These are phyloP conservation scores for Xestia rhomboidea DNA, from an alignment of 2,888 invertebrate species.

Conservation along the genomic window DNA sequence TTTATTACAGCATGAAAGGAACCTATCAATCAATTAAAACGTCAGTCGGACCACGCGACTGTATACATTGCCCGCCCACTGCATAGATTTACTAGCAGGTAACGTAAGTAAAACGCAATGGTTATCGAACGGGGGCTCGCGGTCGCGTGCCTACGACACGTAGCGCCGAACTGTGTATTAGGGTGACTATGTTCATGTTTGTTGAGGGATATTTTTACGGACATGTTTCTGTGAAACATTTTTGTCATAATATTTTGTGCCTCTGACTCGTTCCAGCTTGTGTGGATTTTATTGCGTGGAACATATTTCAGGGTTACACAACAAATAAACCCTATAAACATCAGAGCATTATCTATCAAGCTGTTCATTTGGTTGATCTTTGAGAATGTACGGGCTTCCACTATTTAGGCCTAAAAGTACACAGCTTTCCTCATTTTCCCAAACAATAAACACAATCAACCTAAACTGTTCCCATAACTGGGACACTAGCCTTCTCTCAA, in stretches of 20 bases:
- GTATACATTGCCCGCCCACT: slow-evolving; percentile 35
- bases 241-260: background rate
- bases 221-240: background rate
- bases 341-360: background rate
- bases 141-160: slow-evolving; percentile 41
- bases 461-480: background rate
- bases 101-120: slow-evolving; percentile 58
- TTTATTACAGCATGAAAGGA: slow-evolving; percentile 25
- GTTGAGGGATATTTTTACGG: background rate
- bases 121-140: slow-evolving; percentile 44
- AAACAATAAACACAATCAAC: background rate
- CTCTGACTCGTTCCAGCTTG: background rate
- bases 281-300: background rate
- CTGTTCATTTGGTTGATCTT: background rate
- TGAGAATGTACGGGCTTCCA: background rate
- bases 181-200: slow-evolving; percentile 14
- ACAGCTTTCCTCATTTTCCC: background rate
- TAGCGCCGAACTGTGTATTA: slow-evolving; percentile 37
- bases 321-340: background rate
- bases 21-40: slow-evolving; percentile 41
- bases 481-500: background rate
- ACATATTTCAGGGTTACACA: background rate
- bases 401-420: background rate
- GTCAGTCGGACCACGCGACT: slow-evolving; percentile 22
- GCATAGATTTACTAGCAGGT: slow-evolving; percentile 19